Conservation (phyloP, 35 echinoderm and acorn worm genomes). For the Amphiura filiformis region DNA sequence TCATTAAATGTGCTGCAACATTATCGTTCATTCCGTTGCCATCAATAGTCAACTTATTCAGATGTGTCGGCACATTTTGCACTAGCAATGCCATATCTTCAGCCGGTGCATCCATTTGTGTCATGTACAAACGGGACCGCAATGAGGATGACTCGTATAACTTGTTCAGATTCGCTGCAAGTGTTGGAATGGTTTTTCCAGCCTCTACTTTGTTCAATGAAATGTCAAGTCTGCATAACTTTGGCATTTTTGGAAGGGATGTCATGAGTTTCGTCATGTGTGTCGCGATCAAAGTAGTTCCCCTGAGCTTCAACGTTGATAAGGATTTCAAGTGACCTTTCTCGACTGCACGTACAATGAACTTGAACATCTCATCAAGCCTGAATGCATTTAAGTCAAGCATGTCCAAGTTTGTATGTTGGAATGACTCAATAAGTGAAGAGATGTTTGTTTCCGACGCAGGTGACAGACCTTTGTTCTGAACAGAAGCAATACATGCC, state of each 20-base stretch:
- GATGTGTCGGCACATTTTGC: background rate
- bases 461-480: background rate
- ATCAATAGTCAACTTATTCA: background rate
- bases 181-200: background rate
- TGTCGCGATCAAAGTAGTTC: background rate
- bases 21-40: background rate
- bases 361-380: background rate
- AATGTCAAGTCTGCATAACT: background rate
- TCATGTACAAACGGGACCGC: background rate
- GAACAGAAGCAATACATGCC: background rate
- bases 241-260: background rate
- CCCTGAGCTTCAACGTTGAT: background rate
- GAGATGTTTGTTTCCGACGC: background rate
- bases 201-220: background rate
- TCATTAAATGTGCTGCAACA: too few relatives aligned
- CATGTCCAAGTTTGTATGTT: background rate
- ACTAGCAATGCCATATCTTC: background rate
- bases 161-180: background rate
- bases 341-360: background rate
- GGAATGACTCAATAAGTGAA: background rate
- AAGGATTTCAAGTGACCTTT: background rate
- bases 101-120: background rate
- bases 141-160: background rate
- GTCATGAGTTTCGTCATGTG: background rate
- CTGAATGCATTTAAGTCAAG: background rate